phyloP scores from a whole-genome alignment of 2,113 vertebrate species.

The Cephalopholis sonnerati region DNA sequence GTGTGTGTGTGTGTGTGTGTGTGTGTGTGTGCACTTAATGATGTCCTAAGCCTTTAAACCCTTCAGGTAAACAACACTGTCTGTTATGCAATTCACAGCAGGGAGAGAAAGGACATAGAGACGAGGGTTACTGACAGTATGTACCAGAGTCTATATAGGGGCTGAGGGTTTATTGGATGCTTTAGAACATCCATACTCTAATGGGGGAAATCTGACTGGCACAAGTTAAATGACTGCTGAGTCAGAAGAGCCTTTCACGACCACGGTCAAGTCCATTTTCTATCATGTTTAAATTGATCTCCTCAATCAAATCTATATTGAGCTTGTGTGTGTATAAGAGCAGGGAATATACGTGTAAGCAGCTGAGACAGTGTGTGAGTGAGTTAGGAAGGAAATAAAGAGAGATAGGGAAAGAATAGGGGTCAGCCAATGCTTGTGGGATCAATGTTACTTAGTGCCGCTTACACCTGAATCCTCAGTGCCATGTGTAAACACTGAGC shows the following conservation, averaged over 20 bases:
- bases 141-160: background rate
- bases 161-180: background rate
- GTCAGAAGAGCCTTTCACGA: background rate
- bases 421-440: slow-evolving; percentile 27
- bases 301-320: background rate
- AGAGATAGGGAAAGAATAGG: background rate
- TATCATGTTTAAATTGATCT: background rate
- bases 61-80: slow-evolving; percentile 62
- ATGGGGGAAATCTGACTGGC: background rate
- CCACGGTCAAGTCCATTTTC: background rate
- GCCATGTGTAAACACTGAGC: slow-evolving; percentile 9
- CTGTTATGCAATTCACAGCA: slow-evolving; percentile 57
- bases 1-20: slow-evolving; percentile 12
- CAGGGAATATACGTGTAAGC: background rate
- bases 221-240: background rate
- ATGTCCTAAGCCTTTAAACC: slow-evolving; percentile 68
- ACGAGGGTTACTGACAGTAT: background rate
- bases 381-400: background rate
- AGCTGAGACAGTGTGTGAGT: background rate
- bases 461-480: slow-evolving; percentile 24
- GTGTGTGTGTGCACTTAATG: slow-evolving; percentile 53
- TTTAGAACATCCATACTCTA: background rate
- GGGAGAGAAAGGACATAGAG: background rate
- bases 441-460: slow-evolving; percentile 32
- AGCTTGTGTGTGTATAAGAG: background rate